Evolutionary conservation across 2,888 invertebrate species (phyloP), one percentile per base, ranked within the genome.

Genomic region (Amblyjoppa fuscipennis): DNA sequence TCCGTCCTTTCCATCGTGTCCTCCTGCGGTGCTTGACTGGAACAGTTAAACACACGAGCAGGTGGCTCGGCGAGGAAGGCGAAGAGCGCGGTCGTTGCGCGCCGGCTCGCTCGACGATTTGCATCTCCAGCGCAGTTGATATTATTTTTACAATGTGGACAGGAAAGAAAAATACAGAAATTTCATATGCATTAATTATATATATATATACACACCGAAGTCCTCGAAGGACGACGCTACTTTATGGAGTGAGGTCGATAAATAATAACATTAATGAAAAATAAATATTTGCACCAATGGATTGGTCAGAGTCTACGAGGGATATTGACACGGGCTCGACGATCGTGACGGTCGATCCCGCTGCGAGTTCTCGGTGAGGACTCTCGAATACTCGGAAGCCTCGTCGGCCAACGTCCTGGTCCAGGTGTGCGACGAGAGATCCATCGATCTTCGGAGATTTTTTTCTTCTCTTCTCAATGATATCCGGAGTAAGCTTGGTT

Each of bases 401-500:
- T 75, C 61, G 20, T 81, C 51, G 34, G 20, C 61, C 64, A 31
- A 20, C 51, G 16, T 31, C 66, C 68, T 20, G 78, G 71, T 38
- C 66, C 25, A 28, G 45, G 64, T 20, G 56, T 11, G 53, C 28
- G 16, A 20, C 16, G n/a, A 53, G 49, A 71, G 31, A 51, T 7
- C 20, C n/a, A 73, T 51, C 34, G 49, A 16, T 38, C n/a, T 20
- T 53, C 31, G 9, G 41, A 41, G 51, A 77, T 77, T 51, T 45
- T 53, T 73, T 38, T n/a, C 16, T 38, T 71, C 28, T 34, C 5
- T 79, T 74, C 38, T 87, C 90, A 92, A 78, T 90, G 93, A 74
- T 94, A 93, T 31, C 92, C 93, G 3, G 92, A 90, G 85, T 91
- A 93, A 20, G 92, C 93, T 77, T 93, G 93, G 86, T 85, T 91